These are phyloP conservation scores for Diogma glabrata DNA, from an alignment of 2,888 invertebrate species.

Conservation along the genomic window DNA sequence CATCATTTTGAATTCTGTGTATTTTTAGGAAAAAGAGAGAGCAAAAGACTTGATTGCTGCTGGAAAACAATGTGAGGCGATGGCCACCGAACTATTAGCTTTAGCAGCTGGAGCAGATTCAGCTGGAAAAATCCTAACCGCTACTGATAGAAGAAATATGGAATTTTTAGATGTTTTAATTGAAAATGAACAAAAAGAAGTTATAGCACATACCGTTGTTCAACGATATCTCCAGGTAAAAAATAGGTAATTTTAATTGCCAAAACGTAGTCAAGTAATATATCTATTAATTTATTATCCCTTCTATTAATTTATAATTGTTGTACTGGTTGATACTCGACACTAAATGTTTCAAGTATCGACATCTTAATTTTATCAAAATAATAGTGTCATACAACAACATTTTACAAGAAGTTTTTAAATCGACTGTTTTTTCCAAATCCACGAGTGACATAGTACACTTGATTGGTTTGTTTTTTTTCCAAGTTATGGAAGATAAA, in stretches of 20 bases:
- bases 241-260: constrained; percentile 11
- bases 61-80: constrained; percentile 90
- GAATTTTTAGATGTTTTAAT: constrained; percentile 95
- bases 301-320: constrained; percentile 25
- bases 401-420: too few species aligned
- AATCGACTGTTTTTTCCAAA: too few species aligned
- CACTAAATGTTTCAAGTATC: too few species aligned
- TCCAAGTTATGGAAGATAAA: too few species aligned
- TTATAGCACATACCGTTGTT: constrained; percentile 93
- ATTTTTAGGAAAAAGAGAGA: constrained; percentile 94
- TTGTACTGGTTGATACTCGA: too few species aligned
- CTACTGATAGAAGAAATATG: constrained; percentile 86
- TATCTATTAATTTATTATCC: too few species aligned
- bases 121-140: constrained; percentile 86
- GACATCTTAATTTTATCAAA: too few species aligned
- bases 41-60: constrained; percentile 93
- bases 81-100: constrained; percentile 93
- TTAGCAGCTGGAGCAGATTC: constrained; percentile 90
- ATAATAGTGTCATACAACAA: too few species aligned
- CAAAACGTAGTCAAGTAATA: constrained; percentile 5
- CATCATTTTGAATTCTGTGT: constrained; percentile 1
- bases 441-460: too few species aligned
- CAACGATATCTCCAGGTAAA: constrained; percentile 89
- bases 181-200: constrained; percentile 97
- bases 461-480: too few species aligned